Evolutionary conservation across 2,113 vertebrate genomes (phyloP).

Genomic region (Myocastor coypus): DNA sequence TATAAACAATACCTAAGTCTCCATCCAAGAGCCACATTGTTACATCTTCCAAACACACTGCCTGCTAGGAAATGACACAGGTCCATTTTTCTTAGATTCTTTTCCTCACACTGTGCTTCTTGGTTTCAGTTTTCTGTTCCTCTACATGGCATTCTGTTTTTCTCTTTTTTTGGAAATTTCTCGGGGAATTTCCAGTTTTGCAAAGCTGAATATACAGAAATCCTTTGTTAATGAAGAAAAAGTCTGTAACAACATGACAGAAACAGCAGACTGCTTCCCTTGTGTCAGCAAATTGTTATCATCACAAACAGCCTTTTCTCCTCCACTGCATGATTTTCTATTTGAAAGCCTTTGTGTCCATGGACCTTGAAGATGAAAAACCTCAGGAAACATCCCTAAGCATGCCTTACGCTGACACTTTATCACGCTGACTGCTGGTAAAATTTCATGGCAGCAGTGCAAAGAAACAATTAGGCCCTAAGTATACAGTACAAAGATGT

Average conservation of each 20-base stretch:
- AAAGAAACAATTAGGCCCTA: background rate
- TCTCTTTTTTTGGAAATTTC: slow-evolving; percentile 32
- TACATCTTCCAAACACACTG: background rate
- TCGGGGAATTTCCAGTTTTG: slow-evolving; percentile 78
- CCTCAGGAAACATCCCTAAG: background rate
- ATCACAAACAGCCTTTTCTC: background rate
- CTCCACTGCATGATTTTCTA: background rate
- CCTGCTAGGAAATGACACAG: background rate
- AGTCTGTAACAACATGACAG: slow-evolving; percentile 19
- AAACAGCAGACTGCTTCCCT: background rate
- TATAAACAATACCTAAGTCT: background rate
- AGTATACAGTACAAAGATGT: slow-evolving; percentile 4
- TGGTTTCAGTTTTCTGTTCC: slow-evolving; percentile 61
- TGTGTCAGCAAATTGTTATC: background rate
- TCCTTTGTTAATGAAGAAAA: background rate
- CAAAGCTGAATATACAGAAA: slow-evolving; percentile 35
- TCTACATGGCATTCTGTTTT: background rate
- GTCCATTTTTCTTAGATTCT: background rate
- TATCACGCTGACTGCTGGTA: background rate
- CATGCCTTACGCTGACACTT: background rate
- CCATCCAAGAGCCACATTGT: background rate
- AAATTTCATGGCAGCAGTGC: background rate
- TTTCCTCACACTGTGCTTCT: background rate
- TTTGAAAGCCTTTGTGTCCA: background rate
- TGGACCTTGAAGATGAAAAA: background rate